phyloP scores from a whole-genome alignment of 2,797 vertebrate genomes.

The Tympanoctomys barrerae region DNA sequence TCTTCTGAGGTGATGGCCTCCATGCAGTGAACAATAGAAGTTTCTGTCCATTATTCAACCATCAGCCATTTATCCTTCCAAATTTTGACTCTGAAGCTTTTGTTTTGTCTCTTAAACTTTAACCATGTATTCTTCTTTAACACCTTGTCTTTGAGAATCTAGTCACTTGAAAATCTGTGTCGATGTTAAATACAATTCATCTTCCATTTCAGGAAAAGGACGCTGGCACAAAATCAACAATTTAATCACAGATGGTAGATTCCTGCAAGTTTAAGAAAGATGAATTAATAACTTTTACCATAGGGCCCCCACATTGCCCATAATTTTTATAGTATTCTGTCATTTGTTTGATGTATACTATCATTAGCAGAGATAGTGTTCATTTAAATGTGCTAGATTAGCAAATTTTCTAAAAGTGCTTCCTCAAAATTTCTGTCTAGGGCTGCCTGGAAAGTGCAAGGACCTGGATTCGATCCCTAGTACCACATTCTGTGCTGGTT shows the following conservation, averaged over 20 bases:
- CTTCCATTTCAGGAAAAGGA: slow-evolving; percentile 27
- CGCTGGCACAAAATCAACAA: neutral
- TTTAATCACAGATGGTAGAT: slow-evolving; percentile 8
- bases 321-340: neutral
- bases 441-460: too few relatives aligned
- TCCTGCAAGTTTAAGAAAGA: neutral
- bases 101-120: slow-evolving; percentile 37
- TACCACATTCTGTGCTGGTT: too few relatives aligned
- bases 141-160: neutral
- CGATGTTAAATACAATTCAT: neutral
- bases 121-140: neutral
- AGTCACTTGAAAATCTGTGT: neutral
- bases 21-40: neutral
- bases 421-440: neutral
- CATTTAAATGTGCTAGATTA: neutral
- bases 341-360: slow-evolving; percentile 49
- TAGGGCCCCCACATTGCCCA: neutral
- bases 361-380: slow-evolving; percentile 5
- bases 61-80: neutral
- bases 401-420: neutral
- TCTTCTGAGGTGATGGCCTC: neutral
- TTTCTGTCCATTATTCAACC: neutral
- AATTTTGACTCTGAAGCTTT: neutral
- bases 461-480: too few relatives aligned
- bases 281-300: slow-evolving; percentile 1